These are phyloP conservation scores for Pseudomugil tenellus DNA, from an alignment of 2,797 vertebrate genomes.

Conservation along the genomic window DNA sequence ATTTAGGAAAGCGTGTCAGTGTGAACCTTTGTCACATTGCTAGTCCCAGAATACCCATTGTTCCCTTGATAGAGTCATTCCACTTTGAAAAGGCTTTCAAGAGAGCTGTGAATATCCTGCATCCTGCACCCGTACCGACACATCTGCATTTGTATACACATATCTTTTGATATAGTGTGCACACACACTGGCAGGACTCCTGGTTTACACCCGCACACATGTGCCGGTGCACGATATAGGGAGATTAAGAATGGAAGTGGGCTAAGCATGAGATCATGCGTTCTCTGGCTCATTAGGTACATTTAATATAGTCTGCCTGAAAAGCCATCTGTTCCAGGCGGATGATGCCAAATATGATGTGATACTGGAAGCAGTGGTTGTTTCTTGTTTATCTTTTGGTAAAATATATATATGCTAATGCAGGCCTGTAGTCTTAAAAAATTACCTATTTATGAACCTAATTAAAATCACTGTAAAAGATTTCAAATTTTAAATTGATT, in stretches of 20 bases:
- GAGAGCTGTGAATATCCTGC: conserved; percentile 58
- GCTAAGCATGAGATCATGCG: conserved; percentile 74
- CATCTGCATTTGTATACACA: conserved; percentile 66
- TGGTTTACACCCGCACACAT: conserved; percentile 36
- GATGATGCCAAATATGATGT: conserved; percentile 75
- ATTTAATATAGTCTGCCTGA: conserved; percentile 77
- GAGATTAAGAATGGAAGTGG: conserved; percentile 78
- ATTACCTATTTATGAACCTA: conserved; percentile 10
- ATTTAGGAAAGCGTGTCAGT: conserved; percentile 82
- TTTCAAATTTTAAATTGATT: conserved; percentile 5
- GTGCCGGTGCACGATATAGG: conserved; percentile 45
- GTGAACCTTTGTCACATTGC: conserved; percentile 80
- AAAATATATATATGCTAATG: conserved; percentile 38
- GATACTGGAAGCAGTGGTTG: conserved; percentile 65
- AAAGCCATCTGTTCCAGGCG: conserved; percentile 76
- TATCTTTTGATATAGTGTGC: conserved; percentile 15
- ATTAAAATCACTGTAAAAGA: background rate
- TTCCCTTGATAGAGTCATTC: conserved; percentile 78
- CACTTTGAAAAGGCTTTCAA: conserved; percentile 60
- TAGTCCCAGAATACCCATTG: conserved; percentile 78
- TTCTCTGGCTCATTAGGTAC: conserved; percentile 76
- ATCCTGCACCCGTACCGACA: conserved; percentile 51
- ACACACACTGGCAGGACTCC: background rate
- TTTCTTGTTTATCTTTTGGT: conserved; percentile 65
- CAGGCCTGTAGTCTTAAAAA: conserved; percentile 25